A percentile compares a stretch with the other conserved stretches of the same genome.
phyloP scores from a whole-genome alignment of 1,140 invertebrate genomes.

The Lutraria rhynchaena region DNA sequence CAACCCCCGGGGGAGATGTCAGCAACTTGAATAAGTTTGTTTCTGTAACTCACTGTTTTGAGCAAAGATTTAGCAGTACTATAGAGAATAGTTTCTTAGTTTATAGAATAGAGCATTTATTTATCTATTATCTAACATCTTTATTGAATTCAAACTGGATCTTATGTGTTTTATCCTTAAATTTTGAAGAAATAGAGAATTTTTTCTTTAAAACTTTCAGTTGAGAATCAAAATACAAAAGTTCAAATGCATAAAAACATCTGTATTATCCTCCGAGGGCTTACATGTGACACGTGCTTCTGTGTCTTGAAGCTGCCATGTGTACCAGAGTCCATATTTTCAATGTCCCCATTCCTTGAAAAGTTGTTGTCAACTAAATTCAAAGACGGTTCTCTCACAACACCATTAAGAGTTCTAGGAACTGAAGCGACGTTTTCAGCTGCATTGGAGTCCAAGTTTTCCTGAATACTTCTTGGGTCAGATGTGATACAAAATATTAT shows the following conservation, averaged over 20 bases:
- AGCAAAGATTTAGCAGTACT: background rate
- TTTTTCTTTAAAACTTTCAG: background rate
- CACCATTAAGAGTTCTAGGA: too few species aligned
- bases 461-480: too few species aligned
- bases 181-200: background rate
- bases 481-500: too few species aligned
- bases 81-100: background rate
- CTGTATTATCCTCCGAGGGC: background rate
- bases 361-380: slow-evolving; percentile 2
- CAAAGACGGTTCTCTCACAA: too few species aligned
- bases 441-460: too few species aligned
- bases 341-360: background rate
- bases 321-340: too few species aligned
- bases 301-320: too few species aligned
- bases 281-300: background rate
- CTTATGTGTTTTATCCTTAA: background rate
- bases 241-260: background rate
- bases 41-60: background rate
- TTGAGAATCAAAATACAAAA: slow-evolving; percentile 11
- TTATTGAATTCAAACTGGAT: slow-evolving; percentile 1
- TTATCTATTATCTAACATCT: background rate
- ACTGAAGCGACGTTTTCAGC: too few species aligned
- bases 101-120: background rate
- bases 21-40: slow-evolving; percentile 17
- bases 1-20: slow-evolving; percentile 21